Conservation (phyloP, 2,113 vertebrate species). For the Speoplatyrhinus poulsoni region DNA sequence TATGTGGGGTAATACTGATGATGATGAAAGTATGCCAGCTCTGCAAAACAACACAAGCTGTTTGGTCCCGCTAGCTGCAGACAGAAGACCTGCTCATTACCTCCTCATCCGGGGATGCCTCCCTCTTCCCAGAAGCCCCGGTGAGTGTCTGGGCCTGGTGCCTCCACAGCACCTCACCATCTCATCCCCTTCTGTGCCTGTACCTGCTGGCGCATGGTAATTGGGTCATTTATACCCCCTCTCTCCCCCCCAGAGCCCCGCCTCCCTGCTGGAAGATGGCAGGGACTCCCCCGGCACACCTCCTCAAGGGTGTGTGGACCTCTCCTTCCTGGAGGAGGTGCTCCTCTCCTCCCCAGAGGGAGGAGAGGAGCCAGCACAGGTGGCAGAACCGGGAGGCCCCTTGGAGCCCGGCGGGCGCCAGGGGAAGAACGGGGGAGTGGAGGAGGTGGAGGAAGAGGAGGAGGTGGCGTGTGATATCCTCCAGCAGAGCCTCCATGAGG, state of each 20-base stretch:
- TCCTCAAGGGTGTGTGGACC: constrained; percentile 76
- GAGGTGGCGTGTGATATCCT: constrained; percentile 78
- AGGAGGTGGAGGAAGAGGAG: constrained; percentile 41
- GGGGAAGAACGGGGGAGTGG: constrained; percentile 48
- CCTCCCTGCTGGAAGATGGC: constrained; percentile 77
- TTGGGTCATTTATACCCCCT: constrained; percentile 23
- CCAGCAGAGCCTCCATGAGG: constrained; percentile 81
- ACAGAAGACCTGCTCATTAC: constrained; percentile 81
- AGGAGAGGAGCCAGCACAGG: constrained; percentile 53
- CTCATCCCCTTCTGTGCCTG: constrained; percentile 33
- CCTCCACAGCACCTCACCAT: constrained; percentile 35
- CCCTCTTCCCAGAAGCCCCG: constrained; percentile 78
- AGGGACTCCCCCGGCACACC: constrained; percentile 69
- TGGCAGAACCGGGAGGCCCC: constrained; percentile 35
- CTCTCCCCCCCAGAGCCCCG: constrained; percentile 70
- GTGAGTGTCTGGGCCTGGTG: constrained; percentile 67
- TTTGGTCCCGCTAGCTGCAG: constrained; percentile 75
- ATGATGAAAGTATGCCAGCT: constrained; percentile 17
- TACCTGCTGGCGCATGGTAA: constrained; percentile 47
- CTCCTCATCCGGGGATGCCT: constrained; percentile 76
- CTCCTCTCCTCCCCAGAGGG: constrained; percentile 75
- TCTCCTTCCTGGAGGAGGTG: constrained; percentile 82
- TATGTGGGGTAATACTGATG: constrained; percentile 17
- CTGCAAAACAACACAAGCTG: background rate
- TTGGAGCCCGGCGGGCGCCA: constrained; percentile 44